Evolutionary conservation across 1,140 invertebrate genomes (phyloP).

Genomic region (Zaprionus ornatus): DNA sequence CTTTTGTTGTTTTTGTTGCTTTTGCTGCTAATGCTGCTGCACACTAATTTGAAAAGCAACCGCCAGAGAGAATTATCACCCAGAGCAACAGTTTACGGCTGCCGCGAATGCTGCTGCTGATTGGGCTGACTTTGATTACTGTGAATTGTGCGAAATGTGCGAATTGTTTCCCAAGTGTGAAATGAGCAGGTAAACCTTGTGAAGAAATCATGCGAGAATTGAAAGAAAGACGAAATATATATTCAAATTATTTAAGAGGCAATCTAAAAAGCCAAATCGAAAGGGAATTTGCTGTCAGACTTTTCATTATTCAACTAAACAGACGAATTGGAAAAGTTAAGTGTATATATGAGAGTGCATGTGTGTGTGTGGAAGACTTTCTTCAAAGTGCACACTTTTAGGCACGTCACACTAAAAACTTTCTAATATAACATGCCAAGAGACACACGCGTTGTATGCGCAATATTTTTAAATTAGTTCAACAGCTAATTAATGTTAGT

Average conservation of each 20-base stretch:
- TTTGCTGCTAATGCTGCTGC: slow-evolving; percentile 28
- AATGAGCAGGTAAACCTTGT: slow-evolving; percentile 9
- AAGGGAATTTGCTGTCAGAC: background rate
- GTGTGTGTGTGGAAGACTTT: background rate
- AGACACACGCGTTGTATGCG: slow-evolving; percentile 24
- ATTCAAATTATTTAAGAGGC: background rate
- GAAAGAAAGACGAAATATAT: background rate
- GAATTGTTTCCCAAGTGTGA: slow-evolving; percentile 9
- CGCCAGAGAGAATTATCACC: slow-evolving; percentile 50
- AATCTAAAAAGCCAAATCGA: background rate
- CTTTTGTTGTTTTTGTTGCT: slow-evolving; percentile 18
- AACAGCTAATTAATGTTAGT: slow-evolving; percentile 45
- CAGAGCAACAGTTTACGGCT: slow-evolving; percentile 62
- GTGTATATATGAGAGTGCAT: background rate
- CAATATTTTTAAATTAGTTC: slow-evolving; percentile 47
- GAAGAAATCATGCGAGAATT: background rate
- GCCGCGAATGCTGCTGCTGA: slow-evolving; percentile 19
- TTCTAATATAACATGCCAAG: slow-evolving; percentile 6
- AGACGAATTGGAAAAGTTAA: background rate
- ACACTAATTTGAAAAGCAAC: slow-evolving; percentile 49
- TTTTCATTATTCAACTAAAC: background rate
- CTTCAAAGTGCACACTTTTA: background rate
- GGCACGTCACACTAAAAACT: background rate
- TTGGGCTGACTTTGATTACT: slow-evolving; percentile 57
- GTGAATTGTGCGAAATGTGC: slow-evolving; percentile 11